Evolutionary conservation across 2,888 invertebrate genomes (phyloP).

Genomic region (Dicycla oo): DNA sequence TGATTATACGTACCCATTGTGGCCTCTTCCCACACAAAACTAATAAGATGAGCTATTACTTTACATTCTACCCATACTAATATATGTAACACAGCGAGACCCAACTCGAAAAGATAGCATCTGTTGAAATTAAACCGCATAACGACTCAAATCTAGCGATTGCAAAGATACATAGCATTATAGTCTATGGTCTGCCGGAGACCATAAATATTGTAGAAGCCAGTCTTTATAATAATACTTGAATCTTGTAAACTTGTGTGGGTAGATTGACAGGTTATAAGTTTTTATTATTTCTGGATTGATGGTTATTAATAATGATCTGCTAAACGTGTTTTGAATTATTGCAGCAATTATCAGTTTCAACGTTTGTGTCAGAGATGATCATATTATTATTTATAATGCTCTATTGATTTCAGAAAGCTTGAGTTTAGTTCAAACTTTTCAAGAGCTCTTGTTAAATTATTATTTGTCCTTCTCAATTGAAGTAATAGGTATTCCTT

Average conservation of each 20-base stretch:
- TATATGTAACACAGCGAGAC: slow-evolving; percentile 6
- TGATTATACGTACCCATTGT: not conserved
- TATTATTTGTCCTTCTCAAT: too few relatives aligned
- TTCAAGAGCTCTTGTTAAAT: too few relatives aligned
- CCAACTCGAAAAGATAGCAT: slow-evolving; percentile 42
- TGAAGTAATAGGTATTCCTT: not conserved
- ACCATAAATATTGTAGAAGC: slow-evolving; percentile 53
- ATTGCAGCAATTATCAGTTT: slow-evolving; percentile 9
- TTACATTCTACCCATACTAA: not conserved
- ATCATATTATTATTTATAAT: not conserved
- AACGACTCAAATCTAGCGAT: slow-evolving; percentile 50
- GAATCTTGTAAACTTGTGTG: slow-evolving; percentile 28
- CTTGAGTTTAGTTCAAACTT: not conserved
- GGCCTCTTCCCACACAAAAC: not conserved
- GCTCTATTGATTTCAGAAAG: not conserved
- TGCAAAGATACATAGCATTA: slow-evolving; percentile 55
- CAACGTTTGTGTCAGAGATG: not conserved
- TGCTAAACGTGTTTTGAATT: slow-evolving; percentile 31
- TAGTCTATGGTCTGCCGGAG: slow-evolving; percentile 23
- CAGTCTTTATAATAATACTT: slow-evolving; percentile 28
- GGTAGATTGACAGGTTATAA: slow-evolving; percentile 26
- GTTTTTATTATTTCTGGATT: slow-evolving; percentile 31
- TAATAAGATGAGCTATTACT: slow-evolving; percentile 3
- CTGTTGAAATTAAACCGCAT: slow-evolving; percentile 50
- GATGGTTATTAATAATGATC: slow-evolving; percentile 23